A percentile compares a stretch with the other conserved stretches of the same genome.
These are phyloP conservation scores for Hypolimnas misippus DNA, from an alignment of 2,888 invertebrate genomes.

Conservation along the genomic window DNA sequence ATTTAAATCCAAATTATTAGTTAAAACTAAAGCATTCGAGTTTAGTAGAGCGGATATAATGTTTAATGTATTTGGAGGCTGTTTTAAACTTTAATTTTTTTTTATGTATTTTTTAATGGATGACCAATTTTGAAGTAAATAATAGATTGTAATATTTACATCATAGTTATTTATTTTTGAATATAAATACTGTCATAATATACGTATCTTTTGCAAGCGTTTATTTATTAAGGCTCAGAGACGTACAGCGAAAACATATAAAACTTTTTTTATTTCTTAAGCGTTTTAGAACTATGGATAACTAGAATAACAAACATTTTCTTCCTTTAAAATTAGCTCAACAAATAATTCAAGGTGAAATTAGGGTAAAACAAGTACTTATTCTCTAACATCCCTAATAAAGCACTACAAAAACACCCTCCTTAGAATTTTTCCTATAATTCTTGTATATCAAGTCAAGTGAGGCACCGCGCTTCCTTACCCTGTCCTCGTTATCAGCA, in stretches of 20 bases:
- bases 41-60: conserved; percentile 8
- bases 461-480: conserved; percentile 63
- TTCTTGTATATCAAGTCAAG: conserved; percentile 64
- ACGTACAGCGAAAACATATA: no score
- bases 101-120: not conserved
- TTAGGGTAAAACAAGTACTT: no score
- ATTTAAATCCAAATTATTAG: conserved; percentile 23
- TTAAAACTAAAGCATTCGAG: conserved; percentile 9
- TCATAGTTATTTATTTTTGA: no score
- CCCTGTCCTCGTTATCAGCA: conserved; percentile 74
- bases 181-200: no score
- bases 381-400: conserved; percentile 16
- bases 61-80: conserved; percentile 5
- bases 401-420: conserved; percentile 47
- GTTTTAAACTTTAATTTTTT: not conserved
- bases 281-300: no score
- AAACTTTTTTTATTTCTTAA: no score
- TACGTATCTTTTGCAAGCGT: no score
- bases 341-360: no score
- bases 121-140: not conserved
- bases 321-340: no score
- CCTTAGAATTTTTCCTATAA: conserved; percentile 60
- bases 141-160: not conserved
- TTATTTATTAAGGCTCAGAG: no score
- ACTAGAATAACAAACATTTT: no score